Evolutionary conservation across 2,113 vertebrate genomes (phyloP).

Genomic region (Cyanoderma ruficeps): DNA sequence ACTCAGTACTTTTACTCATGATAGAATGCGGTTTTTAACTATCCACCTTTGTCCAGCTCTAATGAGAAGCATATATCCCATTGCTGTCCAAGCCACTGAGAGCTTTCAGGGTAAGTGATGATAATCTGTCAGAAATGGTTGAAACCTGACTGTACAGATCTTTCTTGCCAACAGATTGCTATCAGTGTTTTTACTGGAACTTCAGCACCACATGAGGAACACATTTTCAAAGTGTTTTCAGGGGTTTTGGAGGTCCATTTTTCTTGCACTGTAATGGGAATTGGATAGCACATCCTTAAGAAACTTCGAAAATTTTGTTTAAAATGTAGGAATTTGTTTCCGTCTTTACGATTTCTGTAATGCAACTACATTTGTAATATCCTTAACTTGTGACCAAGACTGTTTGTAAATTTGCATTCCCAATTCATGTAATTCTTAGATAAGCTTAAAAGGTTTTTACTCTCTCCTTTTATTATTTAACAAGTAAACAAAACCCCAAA

Average conservation of each 20-base stretch:
- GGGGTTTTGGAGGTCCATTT: background rate
- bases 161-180: background rate
- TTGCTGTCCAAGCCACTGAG: background rate
- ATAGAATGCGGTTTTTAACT: background rate
- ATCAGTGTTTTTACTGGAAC: background rate
- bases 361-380: background rate
- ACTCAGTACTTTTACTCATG: background rate
- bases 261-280: background rate
- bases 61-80: constrained; percentile 19
- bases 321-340: background rate
- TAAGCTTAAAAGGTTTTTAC: background rate
- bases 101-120: background rate
- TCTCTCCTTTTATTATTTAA: background rate
- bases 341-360: background rate
- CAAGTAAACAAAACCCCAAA: background rate
- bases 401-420: background rate
- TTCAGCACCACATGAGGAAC: background rate
- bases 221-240: background rate
- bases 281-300: background rate
- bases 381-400: background rate
- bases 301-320: background rate
- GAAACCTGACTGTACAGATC: background rate
- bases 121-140: constrained; percentile 23
- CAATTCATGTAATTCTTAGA: background rate
- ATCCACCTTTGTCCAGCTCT: background rate